Conservation (phyloP, 2,888 invertebrate genomes). For the Dioctria linearis region DNA sequence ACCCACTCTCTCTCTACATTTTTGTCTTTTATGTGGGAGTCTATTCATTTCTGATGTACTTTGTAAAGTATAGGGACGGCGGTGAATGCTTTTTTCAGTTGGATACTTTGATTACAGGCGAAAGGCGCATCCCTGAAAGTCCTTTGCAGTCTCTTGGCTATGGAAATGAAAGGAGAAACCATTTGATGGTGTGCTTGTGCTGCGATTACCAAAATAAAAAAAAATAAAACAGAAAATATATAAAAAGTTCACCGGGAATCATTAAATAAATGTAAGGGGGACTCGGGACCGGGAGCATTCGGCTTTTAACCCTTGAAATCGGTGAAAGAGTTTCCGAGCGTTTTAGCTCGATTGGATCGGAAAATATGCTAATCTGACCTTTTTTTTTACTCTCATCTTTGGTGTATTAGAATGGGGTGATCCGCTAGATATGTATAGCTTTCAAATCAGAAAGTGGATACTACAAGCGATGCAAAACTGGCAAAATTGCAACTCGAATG, state of each 20-base stretch:
- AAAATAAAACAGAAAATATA: background rate
- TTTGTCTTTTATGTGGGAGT: constrained; percentile 50
- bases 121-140: constrained; percentile 51
- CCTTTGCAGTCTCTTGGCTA: constrained; percentile 41
- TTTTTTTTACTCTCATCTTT: constrained; percentile 5
- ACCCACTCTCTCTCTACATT: constrained; percentile 38
- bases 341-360: constrained; percentile 63
- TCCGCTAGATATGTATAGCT: constrained; percentile 7
- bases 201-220: constrained; percentile 36
- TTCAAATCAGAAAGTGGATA: constrained; percentile 49
- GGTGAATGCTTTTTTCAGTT: constrained; percentile 16
- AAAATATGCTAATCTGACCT: constrained; percentile 55
- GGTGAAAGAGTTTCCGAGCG: constrained; percentile 60
- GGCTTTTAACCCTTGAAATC: constrained; percentile 50
- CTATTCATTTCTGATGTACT: constrained; percentile 46
- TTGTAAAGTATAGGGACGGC: constrained; percentile 44
- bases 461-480: constrained; percentile 45
- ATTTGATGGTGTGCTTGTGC: constrained; percentile 41
- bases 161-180: constrained; percentile 39
- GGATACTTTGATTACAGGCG: constrained; percentile 48
- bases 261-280: constrained; percentile 53
- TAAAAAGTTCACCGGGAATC: constrained; percentile 52
- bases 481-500: constrained; percentile 55
- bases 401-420: constrained; percentile 6
- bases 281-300: constrained; percentile 24